Evolutionary conservation across 2,888 invertebrate genomes (phyloP), one percentile per base, ranked within the genome.

Genomic region (Encarsia formosa): DNA sequence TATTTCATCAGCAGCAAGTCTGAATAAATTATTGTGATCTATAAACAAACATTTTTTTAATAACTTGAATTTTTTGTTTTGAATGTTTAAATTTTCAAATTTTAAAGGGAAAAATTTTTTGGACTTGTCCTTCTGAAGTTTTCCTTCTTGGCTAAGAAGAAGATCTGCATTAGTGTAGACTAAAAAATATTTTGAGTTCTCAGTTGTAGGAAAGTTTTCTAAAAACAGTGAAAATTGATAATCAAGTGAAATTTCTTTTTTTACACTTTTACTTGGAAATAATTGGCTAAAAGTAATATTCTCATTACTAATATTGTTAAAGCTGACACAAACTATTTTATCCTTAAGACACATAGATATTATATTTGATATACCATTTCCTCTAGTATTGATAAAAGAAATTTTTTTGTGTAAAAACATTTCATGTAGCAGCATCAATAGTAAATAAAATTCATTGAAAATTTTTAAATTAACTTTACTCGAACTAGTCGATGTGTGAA

Each of bases 401-500:
- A 50, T 29, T 34, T 44, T 44, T 11, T 38, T 15, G 9, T 44
- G n/a, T 16, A 32, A 11, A 18, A 32, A 38, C 39, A 50, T 44
- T 11, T 50, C 44, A 24, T 44, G 29, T n/a, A 44, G 13, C 16
- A 38, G 15, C 23, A 32, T 31, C 13, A 38, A 11, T 16, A 50
- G 26, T n/a, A 50, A 16, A 32, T 18, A 18, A 24, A 50, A 44
- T 23, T 50, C 39, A 37, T 35, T 35, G 5, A 35, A 20, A n/a
- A 49, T 5, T 20, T 50, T 49, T 56, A 51, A 37, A 15, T 20
- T 22, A 24, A 24, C 8, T 34, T 34, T 40, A 24, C 26, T 8
- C 15, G 39, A 19, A 54, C 45, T 50, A 58, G 54, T 49, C 50
- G 63, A 56, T 56, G 54, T 54, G 54, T 37, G 5, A 39, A 62